Conservation (phyloP, 1,140 invertebrate species). For the Lepidotrigona ventralis region DNA sequence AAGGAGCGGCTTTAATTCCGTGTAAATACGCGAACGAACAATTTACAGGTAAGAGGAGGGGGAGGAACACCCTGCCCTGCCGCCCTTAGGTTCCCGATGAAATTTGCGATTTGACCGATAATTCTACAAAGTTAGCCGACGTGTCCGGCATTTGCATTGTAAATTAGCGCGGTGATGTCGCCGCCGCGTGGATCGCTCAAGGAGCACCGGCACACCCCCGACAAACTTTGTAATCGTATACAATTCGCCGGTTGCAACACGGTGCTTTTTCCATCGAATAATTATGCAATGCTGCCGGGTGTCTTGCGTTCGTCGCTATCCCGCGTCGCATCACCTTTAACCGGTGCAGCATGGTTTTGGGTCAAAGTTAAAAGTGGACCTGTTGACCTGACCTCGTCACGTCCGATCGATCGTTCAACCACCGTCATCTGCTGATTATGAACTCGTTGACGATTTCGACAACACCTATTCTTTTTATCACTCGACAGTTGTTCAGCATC, state of each 20-base stretch:
- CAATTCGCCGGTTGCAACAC: conserved; percentile 34
- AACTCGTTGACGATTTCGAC: background rate
- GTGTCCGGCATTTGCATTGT: conserved; percentile 53
- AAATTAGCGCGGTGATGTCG: conserved; percentile 48
- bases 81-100: background rate
- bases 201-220: background rate
- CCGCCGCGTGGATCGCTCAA: conserved; percentile 37
- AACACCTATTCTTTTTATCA: too few relatives aligned
- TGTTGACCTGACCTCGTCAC: conserved; percentile 13
- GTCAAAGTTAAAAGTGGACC: conserved; percentile 37
- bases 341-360: background rate
- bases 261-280: conserved; percentile 39
- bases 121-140: conserved; percentile 51
- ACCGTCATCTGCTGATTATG: conserved; percentile 1
- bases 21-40: conserved; percentile 50
- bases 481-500: too few relatives aligned
- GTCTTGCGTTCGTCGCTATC: background rate
- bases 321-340: background rate
- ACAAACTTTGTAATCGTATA: conserved; percentile 46
- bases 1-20: conserved; percentile 45
- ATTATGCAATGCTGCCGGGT: conserved; percentile 1
- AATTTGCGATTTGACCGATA: conserved; percentile 58
- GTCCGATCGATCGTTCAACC: conserved; percentile 1
- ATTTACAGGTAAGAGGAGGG: conserved; percentile 19
- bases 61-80: background rate